Conservation (phyloP, 1,140 invertebrate genomes). For the Teleopsis dalmanni region DNA sequence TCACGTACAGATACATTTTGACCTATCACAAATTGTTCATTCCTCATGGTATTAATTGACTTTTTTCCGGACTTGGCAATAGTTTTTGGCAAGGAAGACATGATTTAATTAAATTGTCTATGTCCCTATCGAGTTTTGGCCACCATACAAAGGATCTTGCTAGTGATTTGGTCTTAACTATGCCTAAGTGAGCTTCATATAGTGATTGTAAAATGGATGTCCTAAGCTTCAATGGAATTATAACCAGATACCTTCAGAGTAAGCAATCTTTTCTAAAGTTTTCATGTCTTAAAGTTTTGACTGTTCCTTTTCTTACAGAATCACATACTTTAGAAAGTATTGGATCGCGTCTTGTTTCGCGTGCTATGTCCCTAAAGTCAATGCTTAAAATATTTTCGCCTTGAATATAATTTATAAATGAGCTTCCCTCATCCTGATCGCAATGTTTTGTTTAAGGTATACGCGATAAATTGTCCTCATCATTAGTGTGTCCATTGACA, state of each 20-base stretch:
- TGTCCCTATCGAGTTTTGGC: constrained; percentile 45
- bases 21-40: not conserved
- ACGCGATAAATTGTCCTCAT: not conserved
- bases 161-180: constrained; percentile 48
- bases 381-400: not conserved
- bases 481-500: constrained; percentile 10
- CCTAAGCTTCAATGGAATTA: constrained; percentile 2
- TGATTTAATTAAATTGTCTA: constrained; percentile 25
- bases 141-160: constrained; percentile 48
- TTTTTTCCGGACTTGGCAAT: not conserved
- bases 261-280: constrained; percentile 15
- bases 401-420: not conserved
- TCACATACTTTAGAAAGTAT: constrained; percentile 5
- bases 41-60: not conserved
- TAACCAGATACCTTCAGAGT: not conserved
- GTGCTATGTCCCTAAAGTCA: not conserved
- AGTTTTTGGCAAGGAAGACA: not conserved
- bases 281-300: not conserved
- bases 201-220: not conserved
- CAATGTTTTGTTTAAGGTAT: not conserved
- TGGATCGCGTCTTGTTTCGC: constrained; percentile 10
- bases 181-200: too few species aligned
- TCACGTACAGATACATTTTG: not conserved
- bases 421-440: not conserved
- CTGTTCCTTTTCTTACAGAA: not conserved